Conservation (phyloP, 2,888 invertebrate genomes). For the Caenorhabditis sulstoni region DNA sequence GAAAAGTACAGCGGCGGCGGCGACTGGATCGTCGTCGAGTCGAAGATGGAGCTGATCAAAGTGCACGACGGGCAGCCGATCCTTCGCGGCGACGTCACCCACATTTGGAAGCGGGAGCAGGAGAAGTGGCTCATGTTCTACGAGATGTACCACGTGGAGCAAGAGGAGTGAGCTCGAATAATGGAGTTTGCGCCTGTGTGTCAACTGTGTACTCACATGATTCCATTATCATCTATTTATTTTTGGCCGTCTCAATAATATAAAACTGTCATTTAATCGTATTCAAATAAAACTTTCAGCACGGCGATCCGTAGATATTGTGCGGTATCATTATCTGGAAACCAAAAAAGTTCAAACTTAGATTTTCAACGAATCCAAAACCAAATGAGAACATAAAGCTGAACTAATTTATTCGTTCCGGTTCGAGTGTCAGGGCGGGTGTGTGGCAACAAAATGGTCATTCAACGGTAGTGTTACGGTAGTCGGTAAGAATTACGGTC, state of each 20-base stretch:
- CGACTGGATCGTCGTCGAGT: constrained; percentile 54
- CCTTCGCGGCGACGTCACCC: constrained; percentile 53
- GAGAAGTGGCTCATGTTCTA: constrained; percentile 56
- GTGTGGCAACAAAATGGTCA: constrained; percentile 22
- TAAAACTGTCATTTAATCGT: neutral
- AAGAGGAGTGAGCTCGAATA: too few species aligned
- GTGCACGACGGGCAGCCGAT: constrained; percentile 33
- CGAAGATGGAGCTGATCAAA: constrained; percentile 46
- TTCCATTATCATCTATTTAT: neutral
- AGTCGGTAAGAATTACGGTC: constrained; percentile 50
- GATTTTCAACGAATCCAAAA: constrained; percentile 9
- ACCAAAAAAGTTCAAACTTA: constrained; percentile 3
- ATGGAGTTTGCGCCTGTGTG: too few species aligned
- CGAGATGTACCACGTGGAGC: constrained; percentile 47
- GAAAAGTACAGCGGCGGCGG: constrained; percentile 58
- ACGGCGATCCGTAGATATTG: constrained; percentile 59
- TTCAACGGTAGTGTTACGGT: constrained; percentile 44
- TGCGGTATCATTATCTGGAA: constrained; percentile 57
- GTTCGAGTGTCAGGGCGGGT: constrained; percentile 6
- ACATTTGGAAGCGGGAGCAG: constrained; percentile 51
- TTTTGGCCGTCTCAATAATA: neutral
- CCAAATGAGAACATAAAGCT: neutral
- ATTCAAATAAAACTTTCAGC: constrained; percentile 21
- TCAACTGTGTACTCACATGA: too few species aligned
- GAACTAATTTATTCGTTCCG: constrained; percentile 38